These are phyloP conservation scores for Percopsis transmontana DNA, from an alignment of 2,113 vertebrate genomes.

Conservation along the genomic window DNA sequence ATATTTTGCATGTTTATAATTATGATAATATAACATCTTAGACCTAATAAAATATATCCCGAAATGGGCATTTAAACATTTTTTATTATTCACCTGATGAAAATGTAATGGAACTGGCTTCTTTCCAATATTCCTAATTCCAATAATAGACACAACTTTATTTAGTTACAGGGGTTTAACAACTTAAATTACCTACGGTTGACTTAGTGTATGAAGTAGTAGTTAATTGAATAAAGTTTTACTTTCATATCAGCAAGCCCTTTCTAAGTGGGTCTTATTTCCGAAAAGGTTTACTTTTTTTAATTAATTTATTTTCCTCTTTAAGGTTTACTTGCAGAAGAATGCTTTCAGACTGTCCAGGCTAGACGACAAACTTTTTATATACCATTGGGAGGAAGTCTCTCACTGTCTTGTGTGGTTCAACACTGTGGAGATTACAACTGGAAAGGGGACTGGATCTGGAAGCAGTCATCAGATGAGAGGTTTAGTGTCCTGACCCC, in stretches of 20 bases:
- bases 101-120: no score
- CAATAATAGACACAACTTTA: no score
- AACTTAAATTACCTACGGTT: no score
- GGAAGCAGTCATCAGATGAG: not conserved
- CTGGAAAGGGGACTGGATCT: slow-evolving; percentile 60
- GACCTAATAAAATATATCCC: no score
- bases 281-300: not conserved
- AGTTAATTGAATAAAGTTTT: no score
- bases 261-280: not conserved
- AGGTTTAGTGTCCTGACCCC: not conserved
- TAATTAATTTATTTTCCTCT: not conserved
- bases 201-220: no score
- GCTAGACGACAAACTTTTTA: slow-evolving; percentile 21
- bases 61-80: no score
- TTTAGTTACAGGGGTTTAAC: no score
- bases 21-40: not conserved
- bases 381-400: slow-evolving; percentile 38
- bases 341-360: slow-evolving; percentile 22
- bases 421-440: slow-evolving; percentile 50
- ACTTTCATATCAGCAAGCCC: not conserved
- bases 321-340: slow-evolving; percentile 41
- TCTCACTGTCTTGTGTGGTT: slow-evolving; percentile 61
- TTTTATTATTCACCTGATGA: no score
- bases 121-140: no score
- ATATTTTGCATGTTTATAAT: not conserved